Evolutionary conservation across 2,888 invertebrate species (phyloP).

Genomic region (Thumatha senex): DNA sequence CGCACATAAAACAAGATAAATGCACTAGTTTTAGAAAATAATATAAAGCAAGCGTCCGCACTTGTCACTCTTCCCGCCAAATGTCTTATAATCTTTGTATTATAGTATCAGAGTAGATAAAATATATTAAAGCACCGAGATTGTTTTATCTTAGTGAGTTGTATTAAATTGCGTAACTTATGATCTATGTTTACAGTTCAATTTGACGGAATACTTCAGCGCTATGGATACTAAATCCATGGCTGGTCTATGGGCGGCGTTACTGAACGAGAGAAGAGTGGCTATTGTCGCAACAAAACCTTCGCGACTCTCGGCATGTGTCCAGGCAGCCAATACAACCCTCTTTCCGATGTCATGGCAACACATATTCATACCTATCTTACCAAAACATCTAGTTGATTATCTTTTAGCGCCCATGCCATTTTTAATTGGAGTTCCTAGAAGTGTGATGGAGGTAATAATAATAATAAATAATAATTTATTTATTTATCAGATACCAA

Average conservation of each 20-base stretch:
- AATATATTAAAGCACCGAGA: too few relatives aligned
- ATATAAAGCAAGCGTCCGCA: too few relatives aligned
- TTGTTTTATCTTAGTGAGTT: too few relatives aligned
- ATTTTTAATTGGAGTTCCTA: conserved; percentile 97
- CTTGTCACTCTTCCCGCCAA: too few relatives aligned
- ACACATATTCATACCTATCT: conserved; percentile 98
- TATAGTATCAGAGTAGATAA: too few relatives aligned
- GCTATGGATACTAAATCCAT: conserved; percentile 97
- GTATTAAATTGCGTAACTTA: not conserved
- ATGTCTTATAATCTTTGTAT: too few relatives aligned
- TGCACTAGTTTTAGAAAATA: too few relatives aligned
- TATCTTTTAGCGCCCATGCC: conserved; percentile 98
- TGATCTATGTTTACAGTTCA: conserved; percentile 87
- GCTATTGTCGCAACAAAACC: conserved; percentile 95
- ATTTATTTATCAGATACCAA: too few relatives aligned
- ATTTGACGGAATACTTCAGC: conserved; percentile 98
- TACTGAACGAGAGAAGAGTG: conserved; percentile 96
- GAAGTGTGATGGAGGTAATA: conserved; percentile 89
- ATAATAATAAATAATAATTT: too few relatives aligned
- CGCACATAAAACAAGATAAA: too few relatives aligned
- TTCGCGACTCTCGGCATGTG: conserved; percentile 95
- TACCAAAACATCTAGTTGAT: conserved; percentile 94
- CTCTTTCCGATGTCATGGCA: conserved; percentile 99
- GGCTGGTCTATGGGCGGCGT: conserved; percentile 97
- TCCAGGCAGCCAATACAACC: conserved; percentile 96